Conservation (phyloP, 1,140 invertebrate species). For the Papilio helenus region DNA sequence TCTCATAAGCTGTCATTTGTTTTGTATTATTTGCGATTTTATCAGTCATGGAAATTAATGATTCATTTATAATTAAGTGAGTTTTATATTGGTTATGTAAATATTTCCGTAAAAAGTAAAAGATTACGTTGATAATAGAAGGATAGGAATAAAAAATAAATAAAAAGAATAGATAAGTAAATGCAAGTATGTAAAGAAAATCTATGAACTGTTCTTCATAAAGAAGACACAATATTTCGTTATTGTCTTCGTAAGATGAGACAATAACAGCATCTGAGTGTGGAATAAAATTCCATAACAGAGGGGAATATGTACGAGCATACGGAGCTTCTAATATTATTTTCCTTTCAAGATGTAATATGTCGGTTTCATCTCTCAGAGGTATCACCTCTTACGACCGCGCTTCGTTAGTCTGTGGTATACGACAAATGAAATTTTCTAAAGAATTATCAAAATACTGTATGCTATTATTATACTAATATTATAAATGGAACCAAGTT, state of each 20-base stretch:
- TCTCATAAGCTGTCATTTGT: neutral
- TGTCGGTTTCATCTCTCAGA: slow-evolving; percentile 5
- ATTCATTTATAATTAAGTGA: neutral
- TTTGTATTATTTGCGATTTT: neutral
- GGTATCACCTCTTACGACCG: slow-evolving; percentile 12
- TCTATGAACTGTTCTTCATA: neutral
- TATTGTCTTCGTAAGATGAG: slow-evolving; percentile 13
- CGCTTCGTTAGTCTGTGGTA: neutral
- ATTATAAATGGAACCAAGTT: no score
- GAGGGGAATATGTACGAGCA: slow-evolving; percentile 7
- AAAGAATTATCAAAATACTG: neutral
- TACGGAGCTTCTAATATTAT: slow-evolving; percentile 7
- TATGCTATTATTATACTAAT: neutral
- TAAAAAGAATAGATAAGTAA: neutral
- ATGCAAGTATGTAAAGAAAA: neutral
- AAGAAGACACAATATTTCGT: neutral
- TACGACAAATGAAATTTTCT: neutral
- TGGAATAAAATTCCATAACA: slow-evolving; percentile 9
- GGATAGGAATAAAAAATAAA: no score
- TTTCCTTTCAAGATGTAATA: slow-evolving; percentile 24
- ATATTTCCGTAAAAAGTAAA: no score
- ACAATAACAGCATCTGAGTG: slow-evolving; percentile 25
- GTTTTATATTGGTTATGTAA: no score
- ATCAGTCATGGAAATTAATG: no score
- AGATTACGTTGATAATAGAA: no score